A percentile compares a stretch with the other conserved stretches of the same genome.
Evolutionary conservation across 30 jellyfish, hydroid and myxozoan genomes (phyloP).

Genomic region (Turritopsis dohrnii): DNA sequence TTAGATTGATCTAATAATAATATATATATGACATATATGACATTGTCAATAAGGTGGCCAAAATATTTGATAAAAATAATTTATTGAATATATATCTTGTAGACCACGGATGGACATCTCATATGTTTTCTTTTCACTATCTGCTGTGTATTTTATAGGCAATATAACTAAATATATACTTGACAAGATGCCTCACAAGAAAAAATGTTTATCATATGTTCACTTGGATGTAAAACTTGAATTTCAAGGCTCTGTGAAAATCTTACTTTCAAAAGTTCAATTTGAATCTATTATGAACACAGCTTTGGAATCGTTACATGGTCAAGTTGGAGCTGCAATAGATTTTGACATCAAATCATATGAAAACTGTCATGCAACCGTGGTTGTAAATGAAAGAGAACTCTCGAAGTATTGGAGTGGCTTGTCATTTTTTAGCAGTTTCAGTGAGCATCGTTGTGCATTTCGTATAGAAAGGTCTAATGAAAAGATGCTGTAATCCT

Average conservation of each 20-base stretch:
- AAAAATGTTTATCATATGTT: not conserved
- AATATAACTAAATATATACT: too few species aligned
- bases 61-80: too few species aligned
- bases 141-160: too few species aligned
- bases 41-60: too few species aligned
- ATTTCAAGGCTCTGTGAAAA: not conserved
- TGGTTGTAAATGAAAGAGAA: not conserved
- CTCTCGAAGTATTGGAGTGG: not conserved
- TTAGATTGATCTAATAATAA: too few species aligned
- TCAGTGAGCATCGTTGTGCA: not conserved
- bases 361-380: not conserved
- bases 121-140: too few species aligned
- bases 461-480: not conserved
- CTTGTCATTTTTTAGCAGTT: not conserved
- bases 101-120: too few species aligned
- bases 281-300: not conserved
- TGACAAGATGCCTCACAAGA: not conserved
- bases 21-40: too few species aligned
- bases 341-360: not conserved
- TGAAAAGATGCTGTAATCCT: not conserved
- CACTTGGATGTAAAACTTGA: not conserved
- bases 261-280: not conserved
- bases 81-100: too few species aligned
- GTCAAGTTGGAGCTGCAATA: slow-evolving; percentile 23
- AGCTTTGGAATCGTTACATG: slow-evolving; percentile 9